phyloP scores from a whole-genome alignment of 2,888 invertebrate species.

The Endomychus coccineus region DNA sequence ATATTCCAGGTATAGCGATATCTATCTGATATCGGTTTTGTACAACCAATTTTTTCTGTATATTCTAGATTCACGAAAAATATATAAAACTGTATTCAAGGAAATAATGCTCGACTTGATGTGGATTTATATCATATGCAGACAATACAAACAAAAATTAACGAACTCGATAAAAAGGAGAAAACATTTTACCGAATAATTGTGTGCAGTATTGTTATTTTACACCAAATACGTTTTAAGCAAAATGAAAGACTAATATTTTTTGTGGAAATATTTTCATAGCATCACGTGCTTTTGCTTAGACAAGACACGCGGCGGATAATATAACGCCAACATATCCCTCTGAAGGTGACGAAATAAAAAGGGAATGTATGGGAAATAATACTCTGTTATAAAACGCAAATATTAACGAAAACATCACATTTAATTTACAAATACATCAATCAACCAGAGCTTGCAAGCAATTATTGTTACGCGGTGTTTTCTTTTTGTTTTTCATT shows the following conservation, averaged over 20 bases:
- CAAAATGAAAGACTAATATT: conserved; percentile 46
- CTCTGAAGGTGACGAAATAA: conserved; percentile 9
- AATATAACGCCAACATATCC: conserved; percentile 15
- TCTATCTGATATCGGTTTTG: too few species aligned
- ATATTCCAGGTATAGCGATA: too few species aligned
- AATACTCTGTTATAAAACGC: conserved; percentile 9
- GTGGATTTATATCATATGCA: too few species aligned
- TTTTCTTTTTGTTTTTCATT: too few species aligned
- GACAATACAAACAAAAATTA: too few species aligned
- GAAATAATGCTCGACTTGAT: too few species aligned
- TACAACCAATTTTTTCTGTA: too few species aligned
- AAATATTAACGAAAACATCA: conserved; percentile 11
- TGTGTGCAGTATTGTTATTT: conserved; percentile 35
- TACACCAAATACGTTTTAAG: conserved; percentile 43
- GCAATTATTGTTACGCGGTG: too few species aligned
- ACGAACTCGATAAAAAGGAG: too few species aligned
- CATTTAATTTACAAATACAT: conserved; percentile 16
- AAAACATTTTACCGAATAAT: conserved; percentile 30
- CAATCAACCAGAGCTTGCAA: too few species aligned
- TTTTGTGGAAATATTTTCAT: conserved; percentile 38
- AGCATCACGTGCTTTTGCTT: conserved; percentile 37
- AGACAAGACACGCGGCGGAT: conserved; percentile 30
- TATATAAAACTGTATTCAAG: too few species aligned
- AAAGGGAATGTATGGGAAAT: conserved; percentile 14
- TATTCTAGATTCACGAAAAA: too few species aligned